Evolutionary conservation across 2,797 vertebrate genomes (phyloP).

Genomic region (Gadopsis bispinosus): DNA sequence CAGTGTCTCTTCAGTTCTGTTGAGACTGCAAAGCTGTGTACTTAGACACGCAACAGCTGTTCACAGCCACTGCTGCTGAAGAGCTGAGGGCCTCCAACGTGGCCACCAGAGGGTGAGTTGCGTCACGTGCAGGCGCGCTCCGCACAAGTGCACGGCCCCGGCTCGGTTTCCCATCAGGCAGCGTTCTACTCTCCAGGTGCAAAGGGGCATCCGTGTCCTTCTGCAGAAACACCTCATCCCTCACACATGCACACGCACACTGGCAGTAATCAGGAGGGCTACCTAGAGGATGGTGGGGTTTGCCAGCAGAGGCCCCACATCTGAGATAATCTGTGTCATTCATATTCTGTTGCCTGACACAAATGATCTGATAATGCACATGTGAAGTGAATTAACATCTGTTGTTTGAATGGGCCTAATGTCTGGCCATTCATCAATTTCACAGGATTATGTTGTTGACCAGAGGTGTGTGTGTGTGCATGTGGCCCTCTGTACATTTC

Average conservation of each 20-base stretch:
- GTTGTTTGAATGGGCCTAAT: constrained; percentile 87
- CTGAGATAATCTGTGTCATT: constrained; percentile 85
- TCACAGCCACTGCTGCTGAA: constrained; percentile 27
- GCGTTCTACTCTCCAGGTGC: constrained; percentile 34
- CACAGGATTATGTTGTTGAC: constrained; percentile 81
- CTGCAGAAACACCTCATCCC: constrained; percentile 58
- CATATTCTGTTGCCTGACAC: constrained; percentile 85
- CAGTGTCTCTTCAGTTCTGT: constrained; percentile 25
- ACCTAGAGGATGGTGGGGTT: constrained; percentile 69
- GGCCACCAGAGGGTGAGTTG: constrained; percentile 43
- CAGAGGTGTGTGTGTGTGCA: constrained; percentile 65
- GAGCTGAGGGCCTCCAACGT: constrained; percentile 34
- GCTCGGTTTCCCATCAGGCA: constrained; percentile 46
- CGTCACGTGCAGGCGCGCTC: constrained; percentile 35
- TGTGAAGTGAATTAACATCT: constrained; percentile 87
- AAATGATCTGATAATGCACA: constrained; percentile 88
- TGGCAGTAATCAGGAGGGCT: constrained; percentile 47
- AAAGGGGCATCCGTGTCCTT: constrained; percentile 54
- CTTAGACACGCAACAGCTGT: constrained; percentile 55
- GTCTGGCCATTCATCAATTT: constrained; percentile 87
- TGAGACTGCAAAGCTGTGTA: constrained; percentile 21
- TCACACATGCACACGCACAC: constrained; percentile 54
- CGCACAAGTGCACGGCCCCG: constrained; percentile 14
- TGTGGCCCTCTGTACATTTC: background rate
- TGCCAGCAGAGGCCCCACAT: constrained; percentile 79